Evolutionary conservation across 2,888 invertebrate species (phyloP), one percentile per base, ranked within the genome.

Genomic region (Lamproptera curius): DNA sequence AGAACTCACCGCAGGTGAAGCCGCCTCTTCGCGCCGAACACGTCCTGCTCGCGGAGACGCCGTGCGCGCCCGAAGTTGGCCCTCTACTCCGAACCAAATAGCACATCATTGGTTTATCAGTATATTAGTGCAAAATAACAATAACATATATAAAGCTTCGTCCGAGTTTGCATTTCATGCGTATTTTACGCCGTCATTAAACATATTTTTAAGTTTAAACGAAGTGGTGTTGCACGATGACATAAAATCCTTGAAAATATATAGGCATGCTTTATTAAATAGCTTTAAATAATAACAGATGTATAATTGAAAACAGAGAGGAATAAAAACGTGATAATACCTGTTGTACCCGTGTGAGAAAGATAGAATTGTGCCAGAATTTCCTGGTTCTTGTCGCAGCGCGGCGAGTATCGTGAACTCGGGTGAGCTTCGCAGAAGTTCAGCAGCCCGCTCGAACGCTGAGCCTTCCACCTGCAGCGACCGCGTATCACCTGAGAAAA

Each of bases 381-480:
- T 95, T 65, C 92, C 92, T 60, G 92, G 91, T 77, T 95, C 94
- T 80, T 95, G 95, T 53, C 91, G 90, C 55, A 95, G 83, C 65
- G 92, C 89, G 48, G 94, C 94, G 61, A 94, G 90, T 70, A 95
- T 89, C 53, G 95, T 95, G 87, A 95, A 94, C 87, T 95, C 95
- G 51, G 93, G 90, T 65, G 92, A 93, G 69, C 90, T 89, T 53
- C 91, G 90, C 70, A 94, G 86, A 65, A 93, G 82, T 62, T 91
- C 91, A 46, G 91, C 90, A 51, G 93, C 93, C 64, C 90, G 90
- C 69, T 90, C 89, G 76, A 92, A 93, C 59, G 91, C 90, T 55
- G 86, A 82, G 60, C 92, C 90, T 62, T 92, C 92, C 72, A 94
- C 88, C 78, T 91, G 91, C 69, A 94, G 89, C 65, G 92, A 92